Percentiles rank a stretch among this genome's conserved stretches.
Conservation (phyloP, 2,797 vertebrate genomes). For the Bothrops alternatus region DNA sequence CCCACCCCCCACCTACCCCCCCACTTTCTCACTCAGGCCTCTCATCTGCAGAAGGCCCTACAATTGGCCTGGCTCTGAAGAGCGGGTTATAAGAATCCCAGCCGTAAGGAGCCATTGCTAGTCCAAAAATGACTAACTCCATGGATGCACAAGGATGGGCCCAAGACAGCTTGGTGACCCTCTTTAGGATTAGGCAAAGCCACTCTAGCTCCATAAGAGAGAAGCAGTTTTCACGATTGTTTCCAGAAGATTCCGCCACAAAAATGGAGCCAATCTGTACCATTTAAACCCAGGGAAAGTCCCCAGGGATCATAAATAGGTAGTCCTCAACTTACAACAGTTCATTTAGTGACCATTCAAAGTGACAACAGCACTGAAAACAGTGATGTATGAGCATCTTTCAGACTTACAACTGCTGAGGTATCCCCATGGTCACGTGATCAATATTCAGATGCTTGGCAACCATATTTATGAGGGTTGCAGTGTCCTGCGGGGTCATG, state of each 20-base stretch:
- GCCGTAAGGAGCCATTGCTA: conserved; percentile 74
- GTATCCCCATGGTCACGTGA: background rate
- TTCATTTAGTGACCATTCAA: background rate
- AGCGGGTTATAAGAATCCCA: conserved; percentile 73
- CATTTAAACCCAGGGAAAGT: background rate
- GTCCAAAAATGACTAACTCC: conserved; percentile 83
- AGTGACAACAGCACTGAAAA: background rate
- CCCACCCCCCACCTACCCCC: conserved; percentile 40
- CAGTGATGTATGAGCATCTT: background rate
- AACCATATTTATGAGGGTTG: background rate
- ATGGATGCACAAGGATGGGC: conserved; percentile 84
- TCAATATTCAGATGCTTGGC: background rate
- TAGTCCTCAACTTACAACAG: background rate
- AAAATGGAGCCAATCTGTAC: background rate
- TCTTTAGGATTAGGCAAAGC: conserved; percentile 61
- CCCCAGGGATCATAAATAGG: too few species aligned
- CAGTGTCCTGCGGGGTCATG: background rate
- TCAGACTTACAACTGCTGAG: background rate
- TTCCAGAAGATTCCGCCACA: background rate
- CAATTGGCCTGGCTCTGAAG: conserved; percentile 78
- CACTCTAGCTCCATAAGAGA: conserved; percentile 82
- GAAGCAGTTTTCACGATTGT: conserved; percentile 38
- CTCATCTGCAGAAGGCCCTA: conserved; percentile 73
- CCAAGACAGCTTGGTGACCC: conserved; percentile 61
- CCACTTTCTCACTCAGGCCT: conserved; percentile 79